A percentile compares a stretch with the other conserved stretches of the same genome.
Evolutionary conservation across 1,140 invertebrate species (phyloP).

Genomic region (Brachystomella parvula): DNA sequence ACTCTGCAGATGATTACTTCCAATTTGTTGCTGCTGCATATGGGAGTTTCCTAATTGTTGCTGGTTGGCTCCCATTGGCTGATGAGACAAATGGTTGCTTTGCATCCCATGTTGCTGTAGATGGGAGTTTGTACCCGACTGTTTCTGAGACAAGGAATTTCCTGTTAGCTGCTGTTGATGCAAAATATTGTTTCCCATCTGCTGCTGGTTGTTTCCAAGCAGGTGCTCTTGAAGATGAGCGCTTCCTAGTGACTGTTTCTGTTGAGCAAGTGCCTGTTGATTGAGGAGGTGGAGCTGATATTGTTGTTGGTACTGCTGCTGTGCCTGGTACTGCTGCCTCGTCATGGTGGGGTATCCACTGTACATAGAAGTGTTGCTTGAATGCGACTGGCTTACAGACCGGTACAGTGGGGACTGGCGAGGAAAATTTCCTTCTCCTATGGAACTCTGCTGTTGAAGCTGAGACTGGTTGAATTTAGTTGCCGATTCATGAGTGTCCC

Average conservation of each 20-base stretch:
- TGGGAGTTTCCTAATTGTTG: no score
- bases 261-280: slow-evolving; percentile 2
- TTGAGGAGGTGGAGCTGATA: slow-evolving; percentile 26
- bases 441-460: slow-evolving; percentile 49
- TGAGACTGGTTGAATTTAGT: slow-evolving; percentile 42
- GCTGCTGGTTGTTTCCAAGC: slow-evolving; percentile 3
- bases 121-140: neutral
- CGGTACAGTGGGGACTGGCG: slow-evolving; percentile 35
- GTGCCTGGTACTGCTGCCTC: slow-evolving; percentile 32
- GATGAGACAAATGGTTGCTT: slow-evolving; percentile 13
- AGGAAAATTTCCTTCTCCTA: slow-evolving; percentile 39
- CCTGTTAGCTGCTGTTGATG: slow-evolving; percentile 25
- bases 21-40: neutral
- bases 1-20: slow-evolving; percentile 7
- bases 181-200: neutral
- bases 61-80: slow-evolving; percentile 2
- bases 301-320: slow-evolving; percentile 31
- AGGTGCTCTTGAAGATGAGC: slow-evolving; percentile 16
- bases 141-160: slow-evolving; percentile 18
- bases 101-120: slow-evolving; percentile 12
- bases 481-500: slow-evolving; percentile 41
- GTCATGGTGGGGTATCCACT: slow-evolving; percentile 37
- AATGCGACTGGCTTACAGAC: slow-evolving; percentile 34
- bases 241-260: slow-evolving; percentile 17
- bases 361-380: slow-evolving; percentile 36